phyloP scores from a whole-genome alignment of 2,113 vertebrate genomes.

The Trachemys scripta region DNA sequence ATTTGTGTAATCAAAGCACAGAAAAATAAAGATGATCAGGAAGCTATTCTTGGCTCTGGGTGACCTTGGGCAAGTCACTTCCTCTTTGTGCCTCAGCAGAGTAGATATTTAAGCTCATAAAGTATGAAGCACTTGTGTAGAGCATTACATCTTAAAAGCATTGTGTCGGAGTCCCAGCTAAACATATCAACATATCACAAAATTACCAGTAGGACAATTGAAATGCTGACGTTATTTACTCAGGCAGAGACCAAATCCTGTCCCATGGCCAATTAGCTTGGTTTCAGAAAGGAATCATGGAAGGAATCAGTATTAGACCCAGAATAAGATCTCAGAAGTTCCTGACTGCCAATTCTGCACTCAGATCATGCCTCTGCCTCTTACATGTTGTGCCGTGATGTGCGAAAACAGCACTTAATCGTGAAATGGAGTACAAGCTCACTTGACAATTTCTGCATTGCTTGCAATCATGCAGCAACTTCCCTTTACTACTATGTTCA shows the following conservation, averaged over 20 bases:
- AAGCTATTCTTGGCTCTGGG: background rate
- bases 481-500: background rate
- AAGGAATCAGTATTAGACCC: background rate
- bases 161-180: too few relatives aligned
- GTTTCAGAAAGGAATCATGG: background rate
- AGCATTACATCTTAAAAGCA: background rate
- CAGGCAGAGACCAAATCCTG: background rate
- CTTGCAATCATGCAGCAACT: background rate
- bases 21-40: background rate
- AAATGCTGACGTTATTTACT: background rate
- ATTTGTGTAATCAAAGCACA: background rate
- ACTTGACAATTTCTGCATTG: background rate
- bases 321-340: background rate
- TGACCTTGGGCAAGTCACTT: background rate
- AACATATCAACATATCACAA: background rate
- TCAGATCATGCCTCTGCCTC: background rate
- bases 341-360: background rate
- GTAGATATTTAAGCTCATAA: accelerated
- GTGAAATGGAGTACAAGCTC: background rate
- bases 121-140: background rate
- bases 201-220: accelerated
- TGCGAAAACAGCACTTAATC: background rate
- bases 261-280: background rate
- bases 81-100: background rate
- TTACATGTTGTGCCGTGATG: background rate